Conservation (phyloP, 2,113 vertebrate genomes). For the Coptodon bakossiorum region DNA sequence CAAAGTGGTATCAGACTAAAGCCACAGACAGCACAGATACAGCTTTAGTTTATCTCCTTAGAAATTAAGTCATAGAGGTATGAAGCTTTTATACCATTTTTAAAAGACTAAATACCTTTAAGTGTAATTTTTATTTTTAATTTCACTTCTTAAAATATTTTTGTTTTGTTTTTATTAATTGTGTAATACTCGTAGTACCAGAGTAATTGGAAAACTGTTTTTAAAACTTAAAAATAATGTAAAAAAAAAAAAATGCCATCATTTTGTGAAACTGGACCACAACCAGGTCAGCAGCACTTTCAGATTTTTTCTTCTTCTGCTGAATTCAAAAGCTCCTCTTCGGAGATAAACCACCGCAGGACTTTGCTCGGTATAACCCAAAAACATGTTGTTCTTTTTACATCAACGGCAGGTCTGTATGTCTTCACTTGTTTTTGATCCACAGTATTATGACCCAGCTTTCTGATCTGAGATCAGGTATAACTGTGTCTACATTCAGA, state of each 20-base stretch:
- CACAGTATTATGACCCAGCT: neutral
- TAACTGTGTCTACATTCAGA: neutral
- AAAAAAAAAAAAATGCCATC: neutral
- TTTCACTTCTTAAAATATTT: neutral
- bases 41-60: neutral
- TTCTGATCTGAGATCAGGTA: neutral
- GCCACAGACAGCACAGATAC: neutral
- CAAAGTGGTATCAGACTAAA: neutral
- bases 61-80: neutral
- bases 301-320: neutral
- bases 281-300: neutral
- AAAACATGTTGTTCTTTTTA: neutral
- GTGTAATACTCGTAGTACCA: neutral
- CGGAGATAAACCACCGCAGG: accelerated
- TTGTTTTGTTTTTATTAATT: neutral
- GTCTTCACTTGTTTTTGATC: neutral
- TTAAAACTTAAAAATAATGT: neutral
- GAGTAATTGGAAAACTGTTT: neutral
- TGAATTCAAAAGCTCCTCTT: neutral
- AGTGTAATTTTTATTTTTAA: neutral
- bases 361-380: neutral
- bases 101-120: neutral
- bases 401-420: neutral
- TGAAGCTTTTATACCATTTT: neutral
- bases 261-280: accelerated